Conservation (phyloP, 2,888 invertebrate species). For the Diplazon laetatorius region DNA sequence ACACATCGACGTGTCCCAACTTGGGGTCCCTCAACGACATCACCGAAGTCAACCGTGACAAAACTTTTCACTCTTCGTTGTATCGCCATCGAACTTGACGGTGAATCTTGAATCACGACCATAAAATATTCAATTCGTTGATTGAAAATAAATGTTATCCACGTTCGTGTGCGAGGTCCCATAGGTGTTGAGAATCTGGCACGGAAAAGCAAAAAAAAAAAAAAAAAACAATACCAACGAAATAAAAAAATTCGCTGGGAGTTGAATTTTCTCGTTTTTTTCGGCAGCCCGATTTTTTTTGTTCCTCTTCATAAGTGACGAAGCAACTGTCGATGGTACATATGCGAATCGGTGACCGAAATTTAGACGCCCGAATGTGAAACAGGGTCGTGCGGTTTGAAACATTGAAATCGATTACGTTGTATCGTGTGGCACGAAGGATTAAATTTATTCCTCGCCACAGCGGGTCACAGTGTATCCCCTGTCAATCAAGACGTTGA, state of each 20-base stretch:
- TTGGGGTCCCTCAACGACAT: neutral
- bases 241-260: neutral
- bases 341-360: too few relatives aligned
- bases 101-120: slow-evolving; percentile 27
- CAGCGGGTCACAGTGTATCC: too few relatives aligned
- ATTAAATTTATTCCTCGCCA: too few relatives aligned
- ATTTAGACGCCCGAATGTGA: too few relatives aligned
- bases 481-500: too few relatives aligned
- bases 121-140: slow-evolving; percentile 49
- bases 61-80: slow-evolving; percentile 46
- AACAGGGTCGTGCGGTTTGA: too few relatives aligned
- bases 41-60: neutral
- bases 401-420: too few relatives aligned
- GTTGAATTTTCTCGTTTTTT: slow-evolving; percentile 3
- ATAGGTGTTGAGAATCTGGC: neutral
- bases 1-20: slow-evolving; percentile 1
- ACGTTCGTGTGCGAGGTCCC: neutral
- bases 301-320: neutral
- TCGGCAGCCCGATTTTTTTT: neutral
- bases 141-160: slow-evolving; percentile 59
- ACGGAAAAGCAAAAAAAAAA: too few relatives aligned
- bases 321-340: neutral
- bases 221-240: too few relatives aligned
- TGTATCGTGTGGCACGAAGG: too few relatives aligned
- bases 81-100: slow-evolving; percentile 50